Evolutionary conservation across 2,113 vertebrate genomes (phyloP), one percentile per base, ranked within the genome.

Genomic region (Myotis brandtii): DNA sequence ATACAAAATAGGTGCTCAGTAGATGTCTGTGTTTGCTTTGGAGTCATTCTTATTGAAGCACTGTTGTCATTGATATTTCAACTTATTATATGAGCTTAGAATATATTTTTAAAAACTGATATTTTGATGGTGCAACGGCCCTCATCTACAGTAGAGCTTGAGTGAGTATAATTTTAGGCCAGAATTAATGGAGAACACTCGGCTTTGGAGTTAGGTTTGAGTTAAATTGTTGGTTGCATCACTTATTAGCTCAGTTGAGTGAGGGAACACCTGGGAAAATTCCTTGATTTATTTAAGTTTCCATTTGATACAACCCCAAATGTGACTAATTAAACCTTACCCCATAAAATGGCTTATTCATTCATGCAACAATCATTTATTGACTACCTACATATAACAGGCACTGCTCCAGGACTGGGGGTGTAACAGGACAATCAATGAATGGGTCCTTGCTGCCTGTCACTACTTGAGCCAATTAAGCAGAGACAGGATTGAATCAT

Each of bases 1-100:
- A 72, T 80, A 37, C 25, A 91, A 92, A 96, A 92, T 72, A 86
- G 54, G 43, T 92, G 62, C 54, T 95, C 40, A 30, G 27, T 82
- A 91, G n/a, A 80, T 82, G 18, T 27, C 21, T 92, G 0, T 94
- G 4, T 67, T 77, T 89, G 43, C 20, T 82, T 34, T 82, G 21
- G 6, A 13, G 18, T 76, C 27, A 77, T 81, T 94, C 84, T 81
- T 92, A 13, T 92, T 77, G n/a, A 23, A 77, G 54, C 34, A 67
- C 43, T 90, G 7, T n/a, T 76, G 1, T 89, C 59, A 9, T 91
- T 91, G 79, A 62, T 67, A 89, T 77, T 81, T 94, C 30, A 92
- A 46, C 12, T 37, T 85, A 90, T 27, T 84, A 64, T 5, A 56
- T 64, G 48, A 62, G 11, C n/a, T 88, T 77, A 81, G 72, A 95